Percentiles rank a stretch among this genome's conserved stretches.
phyloP scores from a whole-genome alignment of 2,888 invertebrate species.

The Caenorhabditis angaria region DNA sequence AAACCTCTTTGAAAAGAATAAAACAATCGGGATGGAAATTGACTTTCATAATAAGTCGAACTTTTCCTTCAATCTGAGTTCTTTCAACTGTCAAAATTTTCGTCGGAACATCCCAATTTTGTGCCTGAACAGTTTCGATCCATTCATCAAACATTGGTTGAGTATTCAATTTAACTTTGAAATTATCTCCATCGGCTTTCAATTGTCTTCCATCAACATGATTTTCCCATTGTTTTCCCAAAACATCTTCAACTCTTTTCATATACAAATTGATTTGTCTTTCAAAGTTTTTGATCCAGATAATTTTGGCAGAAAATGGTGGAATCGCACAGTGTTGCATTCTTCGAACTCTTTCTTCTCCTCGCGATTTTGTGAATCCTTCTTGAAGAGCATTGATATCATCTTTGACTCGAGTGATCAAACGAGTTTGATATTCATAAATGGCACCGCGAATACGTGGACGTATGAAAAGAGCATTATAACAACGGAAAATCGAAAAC shows the following conservation, averaged over 20 bases:
- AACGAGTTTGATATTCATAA: conserved; percentile 96
- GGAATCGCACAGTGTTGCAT: conserved; percentile 92
- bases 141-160: conserved; percentile 98
- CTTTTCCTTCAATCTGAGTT: conserved; percentile 62
- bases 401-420: conserved; percentile 97
- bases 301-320: conserved; percentile 95
- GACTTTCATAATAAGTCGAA: conserved; percentile 84
- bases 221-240: conserved; percentile 95
- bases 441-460: conserved; percentile 97
- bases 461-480: conserved; percentile 96
- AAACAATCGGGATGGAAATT: conserved; percentile 98
- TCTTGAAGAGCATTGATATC: conserved; percentile 84
- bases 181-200: conserved; percentile 97
- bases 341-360: conserved; percentile 82
- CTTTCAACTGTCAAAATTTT: conserved; percentile 42
- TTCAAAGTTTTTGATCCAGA: conserved; percentile 94
- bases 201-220: conserved; percentile 86
- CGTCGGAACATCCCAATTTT: conserved; percentile 31
- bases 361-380: conserved; percentile 75
- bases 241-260: conserved; percentile 94
- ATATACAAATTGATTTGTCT: conserved; percentile 94
- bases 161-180: conserved; percentile 92
- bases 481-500: conserved; percentile 95
- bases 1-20: conserved; percentile 92
- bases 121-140: conserved; percentile 74